A percentile compares a stretch with the other conserved stretches of the same genome.
Conservation (phyloP, 2,113 vertebrate genomes). For the Connochaetes taurinus region DNA sequence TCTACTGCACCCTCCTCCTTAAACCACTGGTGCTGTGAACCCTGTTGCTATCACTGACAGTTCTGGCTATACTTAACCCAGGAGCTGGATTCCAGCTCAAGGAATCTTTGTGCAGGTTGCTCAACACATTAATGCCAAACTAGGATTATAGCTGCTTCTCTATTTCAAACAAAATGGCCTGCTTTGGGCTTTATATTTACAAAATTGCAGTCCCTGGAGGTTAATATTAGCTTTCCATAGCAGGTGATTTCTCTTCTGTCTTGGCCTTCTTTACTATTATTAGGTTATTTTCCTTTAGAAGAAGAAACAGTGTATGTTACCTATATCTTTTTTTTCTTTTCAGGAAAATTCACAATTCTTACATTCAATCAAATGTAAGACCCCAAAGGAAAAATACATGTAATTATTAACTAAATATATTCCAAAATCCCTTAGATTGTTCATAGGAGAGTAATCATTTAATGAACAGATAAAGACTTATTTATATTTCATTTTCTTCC, state of each 20-base stretch:
- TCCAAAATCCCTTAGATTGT: neutral
- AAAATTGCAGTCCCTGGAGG: neutral
- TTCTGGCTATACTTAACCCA: neutral
- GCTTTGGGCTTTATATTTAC: neutral
- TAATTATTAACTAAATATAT: neutral
- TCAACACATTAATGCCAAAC: neutral
- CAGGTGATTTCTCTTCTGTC: neutral
- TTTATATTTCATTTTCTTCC: neutral
- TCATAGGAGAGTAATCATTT: neutral
- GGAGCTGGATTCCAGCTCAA: neutral
- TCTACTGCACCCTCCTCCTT: neutral
- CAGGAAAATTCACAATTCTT: neutral
- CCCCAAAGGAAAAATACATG: neutral
- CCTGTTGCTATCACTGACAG: neutral
- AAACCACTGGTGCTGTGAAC: neutral
- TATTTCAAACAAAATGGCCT: neutral
- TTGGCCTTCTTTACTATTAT: neutral
- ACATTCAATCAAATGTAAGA: neutral
- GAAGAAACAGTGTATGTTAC: neutral
- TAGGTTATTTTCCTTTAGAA: neutral
- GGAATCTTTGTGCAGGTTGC: neutral
- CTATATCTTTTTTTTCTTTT: neutral
- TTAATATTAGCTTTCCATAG: neutral
- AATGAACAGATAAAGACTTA: neutral
- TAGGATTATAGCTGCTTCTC: neutral